Conservation (phyloP, 2,888 invertebrate species). For the Platypus cylindrus region DNA sequence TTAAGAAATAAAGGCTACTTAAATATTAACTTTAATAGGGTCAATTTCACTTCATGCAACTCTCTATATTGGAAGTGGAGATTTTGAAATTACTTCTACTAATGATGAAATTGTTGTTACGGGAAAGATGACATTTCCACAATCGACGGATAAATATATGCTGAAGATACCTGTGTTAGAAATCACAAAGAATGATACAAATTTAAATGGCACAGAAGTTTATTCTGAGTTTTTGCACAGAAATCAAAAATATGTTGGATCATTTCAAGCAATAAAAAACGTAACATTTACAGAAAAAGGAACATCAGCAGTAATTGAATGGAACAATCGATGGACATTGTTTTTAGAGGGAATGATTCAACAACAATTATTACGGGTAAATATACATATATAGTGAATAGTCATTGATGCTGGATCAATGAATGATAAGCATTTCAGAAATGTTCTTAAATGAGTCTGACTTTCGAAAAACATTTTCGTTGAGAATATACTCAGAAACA, state of each 20-base stretch:
- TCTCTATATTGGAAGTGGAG: constrained; percentile 33
- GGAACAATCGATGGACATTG: constrained; percentile 61
- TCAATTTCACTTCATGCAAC: constrained; percentile 33
- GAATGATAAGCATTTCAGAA: no score
- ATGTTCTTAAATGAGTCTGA: no score
- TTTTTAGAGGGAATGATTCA: constrained; percentile 87
- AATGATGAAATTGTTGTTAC: constrained; percentile 56
- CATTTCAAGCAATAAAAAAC: constrained; percentile 27
- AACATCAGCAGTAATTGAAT: constrained; percentile 23
- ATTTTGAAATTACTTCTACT: constrained; percentile 36
- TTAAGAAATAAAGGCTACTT: no score
- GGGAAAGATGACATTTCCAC: constrained; percentile 50
- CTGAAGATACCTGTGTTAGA: constrained; percentile 36
- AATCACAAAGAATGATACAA: constrained; percentile 35
- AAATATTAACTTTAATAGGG: no score
- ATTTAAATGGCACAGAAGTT: constrained; percentile 49
- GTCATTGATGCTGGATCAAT: no score
- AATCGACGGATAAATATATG: constrained; percentile 43
- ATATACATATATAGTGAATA: no score
- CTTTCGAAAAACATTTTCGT: no score
- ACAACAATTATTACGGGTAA: constrained; percentile 48
- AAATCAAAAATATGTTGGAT: constrained; percentile 44
- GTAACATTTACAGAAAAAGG: constrained; percentile 30
- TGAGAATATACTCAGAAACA: no score
- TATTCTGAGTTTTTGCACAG: constrained; percentile 58